Evolutionary conservation across 2,113 vertebrate genomes (phyloP), one percentile per base, ranked within the genome.

Genomic region (Cinclus cinclus): DNA sequence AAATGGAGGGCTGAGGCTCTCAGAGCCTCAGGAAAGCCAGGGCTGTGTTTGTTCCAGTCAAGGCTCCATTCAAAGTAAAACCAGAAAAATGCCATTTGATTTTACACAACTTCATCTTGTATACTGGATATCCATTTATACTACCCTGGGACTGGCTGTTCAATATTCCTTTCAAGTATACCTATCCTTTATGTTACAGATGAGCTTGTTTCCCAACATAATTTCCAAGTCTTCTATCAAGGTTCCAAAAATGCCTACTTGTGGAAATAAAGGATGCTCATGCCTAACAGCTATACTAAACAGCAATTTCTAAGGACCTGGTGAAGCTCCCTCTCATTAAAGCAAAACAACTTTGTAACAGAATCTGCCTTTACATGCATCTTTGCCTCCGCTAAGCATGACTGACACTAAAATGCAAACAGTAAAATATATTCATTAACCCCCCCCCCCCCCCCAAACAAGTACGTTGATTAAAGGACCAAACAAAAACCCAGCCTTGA

Each of bases 391-490:
- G 58, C n/a, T 33, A 56, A 93, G 62, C 44, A 58, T 53, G 67
- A 84, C 58, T 84, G 60, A 80, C 63, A 67, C 50, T 44, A 33
- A 89, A 90, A 83, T 25, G 24, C 49, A 85, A 69, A 59, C 25
- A 85, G 30, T n/a, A 87, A 92, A 63, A 92, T 18, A 37, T 1
- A 75, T 3, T 22, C n/a, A 55, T 75, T 87, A 33, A 53, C 39
- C 19, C 0, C 5, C 7, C 23, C 1, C 15, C 8, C 22, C 7
- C 35, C 1, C 15, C 6, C 18, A 20, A 42, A 59, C 4, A 52
- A 50, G 4, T 20, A 83, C 31, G 77, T 37, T 1, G 9, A 16
- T 65, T 77, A 42, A 78, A 76, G 11, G 21, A 44, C 41, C 35
- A 67, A 80, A 81, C 0, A 1, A 90, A 85, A 79, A 5, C 7